Base-by-base conservation (phyloP, 2,888 invertebrate species). In the Tanytarsus gracilentus region DNA sequence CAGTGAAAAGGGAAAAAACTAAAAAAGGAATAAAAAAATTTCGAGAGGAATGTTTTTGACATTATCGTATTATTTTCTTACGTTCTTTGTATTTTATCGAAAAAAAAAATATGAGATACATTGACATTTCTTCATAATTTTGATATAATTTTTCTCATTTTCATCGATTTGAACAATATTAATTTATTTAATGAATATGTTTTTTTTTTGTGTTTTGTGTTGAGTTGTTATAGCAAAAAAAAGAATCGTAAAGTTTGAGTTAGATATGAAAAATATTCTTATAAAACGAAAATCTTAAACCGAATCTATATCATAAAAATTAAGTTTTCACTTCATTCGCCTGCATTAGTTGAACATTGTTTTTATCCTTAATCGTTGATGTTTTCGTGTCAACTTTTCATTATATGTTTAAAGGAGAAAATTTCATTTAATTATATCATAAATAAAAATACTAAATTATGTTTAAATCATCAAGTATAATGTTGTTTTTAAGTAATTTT, bases 391-490 rank as follows among this genome's bases (percentile, higher is more conserved):
- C 44, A 53, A 53, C 53, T 36, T 53, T 23, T 33, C 36, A 21
- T 30, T 39, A 23, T 55, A 26, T n/a, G n/a, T n/a, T n/a, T n/a
- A n/a, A n/a, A n/a, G n/a, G n/a, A n/a, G n/a, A n/a, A n/a, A n/a
- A 25, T 40, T 27, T 40, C 18, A 11, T 36, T 40, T 25, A 26
- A 26, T 18, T 21, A 26, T 55, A 40, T 55, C 40, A 55, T 55
- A 55, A 55, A 55, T 55, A 55, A 55, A 55, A 55, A 55, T 55
- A 55, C 55, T 55, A 55, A 55, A 33, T 55, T 55, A 55, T 55
- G 39, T 40, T 55, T 55, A 55, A 26, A 29, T 51, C 33, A 14
- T n/a, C n/a, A n/a, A n/a, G n/a, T n/a, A n/a, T n/a, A n/a, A n/a
- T n/a, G n/a, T n/a, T 39, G 33, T 53, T 9, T 51, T 52, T 52